These are phyloP conservation scores for Protula sp. DNA, from an alignment of 2,888 invertebrate genomes.

Conservation along the genomic window DNA sequence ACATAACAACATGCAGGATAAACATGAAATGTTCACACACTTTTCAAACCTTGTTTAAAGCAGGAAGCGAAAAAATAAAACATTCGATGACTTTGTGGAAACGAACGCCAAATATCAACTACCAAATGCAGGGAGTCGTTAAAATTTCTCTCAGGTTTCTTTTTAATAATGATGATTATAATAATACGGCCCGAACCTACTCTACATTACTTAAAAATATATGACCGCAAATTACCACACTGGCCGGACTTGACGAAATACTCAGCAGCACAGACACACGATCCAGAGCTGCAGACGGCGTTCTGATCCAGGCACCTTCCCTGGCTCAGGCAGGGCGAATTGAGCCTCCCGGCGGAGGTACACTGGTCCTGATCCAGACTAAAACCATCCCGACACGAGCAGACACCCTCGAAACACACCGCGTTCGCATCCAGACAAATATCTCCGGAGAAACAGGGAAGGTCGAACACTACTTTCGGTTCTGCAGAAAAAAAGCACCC, in stretches of 20 bases:
- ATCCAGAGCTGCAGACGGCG: constrained; percentile 8
- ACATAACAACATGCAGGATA: background rate
- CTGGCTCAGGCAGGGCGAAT: constrained; percentile 19
- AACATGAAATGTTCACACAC: background rate
- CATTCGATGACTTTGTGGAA: too few relatives aligned
- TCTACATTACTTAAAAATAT: too few relatives aligned
- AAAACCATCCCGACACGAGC: constrained; percentile 17
- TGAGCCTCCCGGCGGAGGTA: constrained; percentile 18
- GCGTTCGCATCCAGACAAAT: constrained; percentile 21
- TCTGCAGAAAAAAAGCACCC: too few relatives aligned
- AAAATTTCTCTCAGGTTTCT: too few relatives aligned
- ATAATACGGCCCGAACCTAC: too few relatives aligned
- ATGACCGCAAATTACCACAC: too few relatives aligned
- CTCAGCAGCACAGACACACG: constrained; percentile 7
- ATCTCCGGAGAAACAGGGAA: constrained; percentile 11
- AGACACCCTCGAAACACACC: constrained; percentile 10
- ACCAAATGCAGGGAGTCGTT: too few relatives aligned
- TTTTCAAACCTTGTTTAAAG: too few relatives aligned
- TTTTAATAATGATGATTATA: too few relatives aligned
- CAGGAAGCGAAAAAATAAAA: background rate
- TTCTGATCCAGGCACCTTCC: constrained; percentile 15
- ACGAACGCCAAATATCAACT: too few relatives aligned
- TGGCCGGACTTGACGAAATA: constrained; percentile 12
- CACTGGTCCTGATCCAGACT: constrained; percentile 13
- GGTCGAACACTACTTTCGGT: constrained; percentile 15